Evolutionary conservation across 2,113 vertebrate genomes (phyloP).

Genomic region (Tor tambroides): DNA sequence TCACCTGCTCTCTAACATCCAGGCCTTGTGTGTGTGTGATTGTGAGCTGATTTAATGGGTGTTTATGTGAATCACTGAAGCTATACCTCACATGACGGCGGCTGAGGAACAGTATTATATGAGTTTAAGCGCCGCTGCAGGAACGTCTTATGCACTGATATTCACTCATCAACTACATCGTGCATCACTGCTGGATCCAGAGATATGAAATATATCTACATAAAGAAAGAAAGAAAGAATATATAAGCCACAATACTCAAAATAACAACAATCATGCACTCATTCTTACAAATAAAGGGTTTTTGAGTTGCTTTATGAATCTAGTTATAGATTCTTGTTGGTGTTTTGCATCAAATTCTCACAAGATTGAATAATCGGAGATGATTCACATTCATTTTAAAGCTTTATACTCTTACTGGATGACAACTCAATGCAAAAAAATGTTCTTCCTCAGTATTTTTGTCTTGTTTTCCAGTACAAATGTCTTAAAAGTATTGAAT

Average conservation of each 20-base stretch:
- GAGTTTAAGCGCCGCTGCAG: background rate
- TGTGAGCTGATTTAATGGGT: slow-evolving; percentile 12
- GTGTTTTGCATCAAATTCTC: too few species aligned
- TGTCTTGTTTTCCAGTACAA: too few species aligned
- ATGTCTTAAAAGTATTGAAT: background rate
- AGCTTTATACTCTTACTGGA: too few species aligned
- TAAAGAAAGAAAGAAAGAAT: background rate
- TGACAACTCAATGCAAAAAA: too few species aligned
- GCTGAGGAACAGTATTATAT: background rate
- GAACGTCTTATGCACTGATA: too few species aligned
- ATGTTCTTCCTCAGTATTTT: too few species aligned
- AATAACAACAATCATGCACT: too few species aligned
- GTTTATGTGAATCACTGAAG: slow-evolving; percentile 37
- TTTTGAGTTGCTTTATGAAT: too few species aligned
- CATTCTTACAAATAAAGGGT: too few species aligned
- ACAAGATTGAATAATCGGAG: too few species aligned
- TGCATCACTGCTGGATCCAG: background rate
- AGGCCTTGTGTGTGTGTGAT: slow-evolving; percentile 38
- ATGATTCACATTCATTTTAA: too few species aligned
- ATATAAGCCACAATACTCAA: background rate
- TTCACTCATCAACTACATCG: slow-evolving; percentile 46
- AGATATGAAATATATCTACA: background rate
- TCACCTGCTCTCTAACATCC: slow-evolving; percentile 64
- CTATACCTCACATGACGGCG: background rate
- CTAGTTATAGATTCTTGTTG: too few species aligned